phyloP scores from a whole-genome alignment of 2,888 invertebrate species.

The Eledona agricola region DNA sequence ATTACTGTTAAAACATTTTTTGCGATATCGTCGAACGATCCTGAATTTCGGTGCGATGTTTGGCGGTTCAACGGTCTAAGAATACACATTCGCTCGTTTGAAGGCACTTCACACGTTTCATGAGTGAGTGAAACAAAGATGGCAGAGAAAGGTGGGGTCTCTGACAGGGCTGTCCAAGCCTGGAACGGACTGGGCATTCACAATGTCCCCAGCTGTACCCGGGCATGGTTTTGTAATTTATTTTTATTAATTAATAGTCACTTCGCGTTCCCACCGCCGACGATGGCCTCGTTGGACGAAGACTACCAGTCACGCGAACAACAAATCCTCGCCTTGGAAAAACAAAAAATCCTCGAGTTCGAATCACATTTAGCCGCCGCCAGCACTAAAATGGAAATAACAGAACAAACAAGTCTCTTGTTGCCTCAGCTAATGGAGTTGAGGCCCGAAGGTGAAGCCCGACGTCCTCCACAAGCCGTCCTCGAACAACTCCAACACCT shows the following conservation, averaged over 20 bases:
- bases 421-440: conserved; percentile 85
- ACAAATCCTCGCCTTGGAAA: conserved; percentile 75
- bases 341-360: conserved; percentile 84
- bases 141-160: too few relatives aligned
- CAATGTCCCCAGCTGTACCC: neutral
- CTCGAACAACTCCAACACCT: conserved; percentile 82
- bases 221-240: neutral
- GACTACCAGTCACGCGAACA: conserved; percentile 72
- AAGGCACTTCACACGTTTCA: too few relatives aligned
- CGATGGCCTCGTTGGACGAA: conserved; percentile 68
- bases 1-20: too few relatives aligned
- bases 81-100: too few relatives aligned
- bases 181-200: too few relatives aligned
- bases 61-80: too few relatives aligned
- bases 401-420: conserved; percentile 86
- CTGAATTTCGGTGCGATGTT: too few relatives aligned
- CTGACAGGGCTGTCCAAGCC: too few relatives aligned
- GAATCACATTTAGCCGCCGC: conserved; percentile 93
- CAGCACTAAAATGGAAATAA: conserved; percentile 87
- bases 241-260: conserved; percentile 61
- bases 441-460: conserved; percentile 84
- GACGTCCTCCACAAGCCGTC: conserved; percentile 80
- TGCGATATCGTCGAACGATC: too few relatives aligned
- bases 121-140: too few relatives aligned
- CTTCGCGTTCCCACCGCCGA: conserved; percentile 76